A percentile compares a stretch with the other conserved stretches of the same genome.
Conservation (phyloP, 2,888 invertebrate genomes). For the Drosophila paramelanica region DNA sequence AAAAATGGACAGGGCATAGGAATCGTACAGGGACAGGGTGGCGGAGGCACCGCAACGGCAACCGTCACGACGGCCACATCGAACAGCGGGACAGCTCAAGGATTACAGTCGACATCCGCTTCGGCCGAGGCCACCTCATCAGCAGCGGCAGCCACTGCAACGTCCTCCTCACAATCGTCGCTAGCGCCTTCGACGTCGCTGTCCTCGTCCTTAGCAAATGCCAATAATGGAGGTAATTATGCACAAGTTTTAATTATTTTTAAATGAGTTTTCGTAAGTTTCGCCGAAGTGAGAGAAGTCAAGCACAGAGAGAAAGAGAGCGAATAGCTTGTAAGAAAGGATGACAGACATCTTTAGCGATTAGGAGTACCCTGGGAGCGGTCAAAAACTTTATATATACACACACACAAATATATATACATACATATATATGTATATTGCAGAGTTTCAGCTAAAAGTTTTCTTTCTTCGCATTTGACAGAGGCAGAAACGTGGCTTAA, state of each 20-base stretch:
- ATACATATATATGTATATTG: not conserved
- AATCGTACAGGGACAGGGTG: conserved; percentile 82
- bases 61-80: conserved; percentile 85
- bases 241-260: conserved; percentile 84
- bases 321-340: conserved; percentile 8
- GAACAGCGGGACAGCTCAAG: conserved; percentile 83
- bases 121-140: conserved; percentile 85
- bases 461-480: conserved; percentile 64
- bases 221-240: conserved; percentile 85
- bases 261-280: conserved; percentile 83
- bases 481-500: conserved; percentile 33
- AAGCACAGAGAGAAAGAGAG: conserved; percentile 3
- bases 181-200: conserved; percentile 86
- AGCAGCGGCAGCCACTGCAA: conserved; percentile 89
- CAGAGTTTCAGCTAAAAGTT: conserved; percentile 53
- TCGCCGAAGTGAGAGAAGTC: conserved; percentile 21
- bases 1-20: conserved; percentile 86
- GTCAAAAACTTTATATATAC: conserved; percentile 49
- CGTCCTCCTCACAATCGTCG: conserved; percentile 85
- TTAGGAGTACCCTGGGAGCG: conserved; percentile 42
- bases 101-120: conserved; percentile 85
- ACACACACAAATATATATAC: conserved; percentile 21
- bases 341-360: conserved; percentile 43
- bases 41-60: conserved; percentile 85
- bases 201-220: conserved; percentile 83